Evolutionary conservation across 2,113 vertebrate genomes (phyloP), one percentile per base, ranked within the genome.

Genomic region (Oreochromis niloticus): DNA sequence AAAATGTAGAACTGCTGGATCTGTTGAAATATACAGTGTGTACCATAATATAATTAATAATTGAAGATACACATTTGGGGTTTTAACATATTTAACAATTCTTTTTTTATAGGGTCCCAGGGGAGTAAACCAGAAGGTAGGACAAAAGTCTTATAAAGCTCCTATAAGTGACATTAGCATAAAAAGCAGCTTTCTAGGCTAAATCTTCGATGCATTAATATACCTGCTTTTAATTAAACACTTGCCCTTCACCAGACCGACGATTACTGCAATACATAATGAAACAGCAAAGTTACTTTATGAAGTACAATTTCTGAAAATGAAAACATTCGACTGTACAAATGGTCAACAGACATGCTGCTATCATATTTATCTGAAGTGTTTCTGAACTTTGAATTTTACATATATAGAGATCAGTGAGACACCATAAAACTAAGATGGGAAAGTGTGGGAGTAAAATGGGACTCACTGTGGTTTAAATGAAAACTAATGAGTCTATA

Each of bases 341-440:
- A 68, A 41, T 8, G 32, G 59, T 36, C 59, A 36, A 63, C 17
- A 57, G 16, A 63, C 59, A 5, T 1, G 4, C 61, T 66, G 63
- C 7, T 13, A 8, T 22, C 34, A 68, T 68, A 22, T 68, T 22
- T 22, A 39, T 68, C 63, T 68, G 63, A 68, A 41, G 63, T 68
- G 36, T 68, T 68, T 68, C 63, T 68, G 34, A 68, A 39, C 63
- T 71, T 68, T 24, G n/a, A 68, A 68, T 41, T 41, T 41, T 46
- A 46, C 43, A 46, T 13, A 46, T 46, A 6, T 14, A 46, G 5
- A 46, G 12, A 39, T 39, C 34, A 41, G n/a, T 7, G n/a, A 71
- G 63, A 71, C 63, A 24, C 63, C 63, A 71, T 24, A 68, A 68
- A 68, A 68, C n/a, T 68, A 14, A 41, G 63, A 13, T 3, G 12